These are phyloP conservation scores for Heliocidaris erythrogramma DNA, from an alignment of 35 echinoderm and acorn worm species.

Conservation along the genomic window DNA sequence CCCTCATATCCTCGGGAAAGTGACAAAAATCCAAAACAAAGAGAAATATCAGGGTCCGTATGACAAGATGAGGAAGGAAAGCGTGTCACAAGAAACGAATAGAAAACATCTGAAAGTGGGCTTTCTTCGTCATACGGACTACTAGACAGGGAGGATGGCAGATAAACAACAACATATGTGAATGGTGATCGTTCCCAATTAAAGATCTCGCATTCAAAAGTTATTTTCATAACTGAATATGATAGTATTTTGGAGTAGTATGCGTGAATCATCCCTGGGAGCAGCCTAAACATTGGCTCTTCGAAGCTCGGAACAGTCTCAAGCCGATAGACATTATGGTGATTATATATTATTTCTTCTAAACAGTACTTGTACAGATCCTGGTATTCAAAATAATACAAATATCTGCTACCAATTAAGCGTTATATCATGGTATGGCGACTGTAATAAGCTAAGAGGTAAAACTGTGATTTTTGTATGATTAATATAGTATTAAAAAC, in stretches of 20 bases:
- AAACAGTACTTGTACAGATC: too few relatives aligned
- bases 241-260: constrained; percentile 8
- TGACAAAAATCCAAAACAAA: background rate
- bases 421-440: too few relatives aligned
- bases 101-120: background rate
- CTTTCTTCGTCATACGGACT: background rate
- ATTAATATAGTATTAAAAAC: too few relatives aligned
- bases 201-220: constrained; percentile 2
- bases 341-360: too few relatives aligned
- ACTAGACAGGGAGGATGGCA: constrained; percentile 12
- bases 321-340: too few relatives aligned
- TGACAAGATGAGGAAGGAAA: constrained; percentile 37
- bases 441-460: too few relatives aligned
- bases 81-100: constrained; percentile 4
- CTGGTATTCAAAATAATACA: too few relatives aligned
- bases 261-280: background rate
- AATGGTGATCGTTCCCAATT: background rate
- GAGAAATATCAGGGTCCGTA: background rate
- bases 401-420: too few relatives aligned
- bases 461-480: too few relatives aligned
- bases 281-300: background rate
- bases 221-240: constrained; percentile 14
- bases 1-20: background rate
- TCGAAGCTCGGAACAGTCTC: background rate
- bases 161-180: constrained; percentile 15